Base-by-base conservation (phyloP, 37 sponge, comb jelly and placozoan species). In the Hormiphora californensis region DNA sequence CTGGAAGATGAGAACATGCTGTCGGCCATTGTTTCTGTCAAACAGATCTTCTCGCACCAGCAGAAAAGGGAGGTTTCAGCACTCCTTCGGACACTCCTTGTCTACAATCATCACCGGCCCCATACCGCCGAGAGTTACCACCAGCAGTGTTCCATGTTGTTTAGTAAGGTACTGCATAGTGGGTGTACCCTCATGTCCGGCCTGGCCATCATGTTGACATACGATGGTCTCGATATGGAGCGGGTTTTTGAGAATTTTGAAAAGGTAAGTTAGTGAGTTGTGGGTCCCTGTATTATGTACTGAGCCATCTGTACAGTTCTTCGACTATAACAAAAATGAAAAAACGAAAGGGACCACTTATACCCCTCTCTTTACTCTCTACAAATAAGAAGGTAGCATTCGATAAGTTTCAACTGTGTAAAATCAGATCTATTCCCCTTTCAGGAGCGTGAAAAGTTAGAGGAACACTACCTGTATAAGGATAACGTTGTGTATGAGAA, bases 231-330 rank as follows among this genome's bases (percentile, higher is more conserved):
- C 3, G 81, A 46, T 22, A 73, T 73, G 81, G 81, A 73, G 22
- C 81, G 43, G 28, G 43, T 73, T 12, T 73, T 73, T 40, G 81
- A 73, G 43, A 43, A 73, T 41, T 73, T 73, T 73, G 81, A 73
- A 15, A 73, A 73, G 81, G 81, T 73, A 15, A 40, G 81, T 28
- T 57, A 21, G n/a, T 28, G 9, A 17, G 53, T 15, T 49, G 9
- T 15, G 12, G 9, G 9, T 9, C 53, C 15, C 53, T 49, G 15
- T 17, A 49, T 49, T 49, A n/a, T n/a, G n/a, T n/a, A n/a, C n/a
- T n/a, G n/a, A n/a, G n/a, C n/a, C n/a, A n/a, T n/a, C n/a, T n/a
- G n/a, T n/a, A n/a, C n/a, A n/a, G n/a, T n/a, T n/a, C n/a, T n/a
- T n/a, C n/a, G n/a, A n/a, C n/a, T n/a, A n/a, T n/a, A n/a, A n/a